Evolutionary conservation across 2,888 invertebrate species (phyloP), one percentile per base, ranked within the genome.

Genomic region (Polymixis lichenea): DNA sequence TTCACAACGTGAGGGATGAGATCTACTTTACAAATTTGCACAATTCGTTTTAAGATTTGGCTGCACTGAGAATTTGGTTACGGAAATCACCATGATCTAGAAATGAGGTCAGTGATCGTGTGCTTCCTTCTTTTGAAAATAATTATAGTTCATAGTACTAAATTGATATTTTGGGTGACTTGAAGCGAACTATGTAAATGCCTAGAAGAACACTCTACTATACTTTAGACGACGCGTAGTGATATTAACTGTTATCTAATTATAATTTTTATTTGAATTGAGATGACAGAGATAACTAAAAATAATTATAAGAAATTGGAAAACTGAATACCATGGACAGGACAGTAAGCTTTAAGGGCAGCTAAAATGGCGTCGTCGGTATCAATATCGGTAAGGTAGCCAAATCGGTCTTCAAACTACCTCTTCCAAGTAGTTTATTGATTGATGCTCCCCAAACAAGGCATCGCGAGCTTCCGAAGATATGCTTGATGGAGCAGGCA

Each of bases 401-500:
- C 46, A 28, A 79, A 75, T 22, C 32, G 56, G 15, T 60, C 17
- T 60, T 25, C 17, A 9, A 62, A 60, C 64, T 53, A 46, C 38
- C 46, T 13, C 13, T 61, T 13, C 19, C 28, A 62, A 72, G 60
- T 66, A 32, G 69, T 75, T 46, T 72, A 78, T 82, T 74, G 72
- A 78, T 83, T 72, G 72, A 28, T 72, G 32, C 46, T 53, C 69
- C 68, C 46, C n/a, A 72, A 80, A 81, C 75, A 85, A 78, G 73
- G 77, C 77, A 61, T 55, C 76, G 58, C 64, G 62, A 75, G 80
- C 66, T 67, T 61, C 67, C 58, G 62, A 70, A 75, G 85, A 87
- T 86, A 80, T 80, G 87, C 83, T 81, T 87, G 87, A 87, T 85
- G 81, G 55, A 87, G 86, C 84, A 81, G 68, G 60, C 73, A 78